phyloP scores from a whole-genome alignment of 1,140 invertebrate species.

The Hetaerina americana region DNA sequence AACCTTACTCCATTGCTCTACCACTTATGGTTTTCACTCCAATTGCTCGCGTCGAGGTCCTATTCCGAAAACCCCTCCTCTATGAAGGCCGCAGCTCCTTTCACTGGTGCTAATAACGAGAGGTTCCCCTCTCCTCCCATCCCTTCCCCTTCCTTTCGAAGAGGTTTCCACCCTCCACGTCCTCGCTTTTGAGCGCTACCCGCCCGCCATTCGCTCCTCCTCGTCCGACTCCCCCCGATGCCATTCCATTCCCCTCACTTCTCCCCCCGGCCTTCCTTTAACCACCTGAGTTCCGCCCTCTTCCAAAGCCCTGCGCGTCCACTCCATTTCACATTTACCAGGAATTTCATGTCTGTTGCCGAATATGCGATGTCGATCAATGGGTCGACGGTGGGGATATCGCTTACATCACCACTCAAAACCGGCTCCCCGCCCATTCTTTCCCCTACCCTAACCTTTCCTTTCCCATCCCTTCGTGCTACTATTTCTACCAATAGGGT shows the following conservation, averaged over 20 bases:
- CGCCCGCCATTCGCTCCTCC: too few species aligned
- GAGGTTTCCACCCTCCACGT: not conserved
- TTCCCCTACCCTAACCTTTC: too few species aligned
- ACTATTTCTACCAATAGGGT: too few species aligned
- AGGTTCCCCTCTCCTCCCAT: not conserved
- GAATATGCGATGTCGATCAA: not conserved
- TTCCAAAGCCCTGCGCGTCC: not conserved
- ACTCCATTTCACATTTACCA: not conserved
- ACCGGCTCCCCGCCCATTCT: too few species aligned
- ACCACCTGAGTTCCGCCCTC: not conserved
- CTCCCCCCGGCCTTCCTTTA: not conserved
- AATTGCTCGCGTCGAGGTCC: not conserved
- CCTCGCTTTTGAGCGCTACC: too few species aligned
- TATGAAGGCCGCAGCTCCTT: not conserved
- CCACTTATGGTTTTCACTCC: not conserved
- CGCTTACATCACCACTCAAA: not conserved
- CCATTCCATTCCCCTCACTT: too few species aligned
- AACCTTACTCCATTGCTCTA: too few species aligned
- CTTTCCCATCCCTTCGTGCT: too few species aligned
- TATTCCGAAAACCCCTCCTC: not conserved
- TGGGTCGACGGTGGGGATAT: not conserved
- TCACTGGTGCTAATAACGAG: not conserved
- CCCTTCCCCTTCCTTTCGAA: not conserved
- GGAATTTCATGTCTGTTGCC: not conserved
- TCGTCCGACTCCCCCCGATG: not conserved